A percentile compares a stretch with the other conserved stretches of the same genome.
Evolutionary conservation across 53 echinoderm and acorn worm species (phyloP).

Genomic region (Mesocentrotus franciscanus): DNA sequence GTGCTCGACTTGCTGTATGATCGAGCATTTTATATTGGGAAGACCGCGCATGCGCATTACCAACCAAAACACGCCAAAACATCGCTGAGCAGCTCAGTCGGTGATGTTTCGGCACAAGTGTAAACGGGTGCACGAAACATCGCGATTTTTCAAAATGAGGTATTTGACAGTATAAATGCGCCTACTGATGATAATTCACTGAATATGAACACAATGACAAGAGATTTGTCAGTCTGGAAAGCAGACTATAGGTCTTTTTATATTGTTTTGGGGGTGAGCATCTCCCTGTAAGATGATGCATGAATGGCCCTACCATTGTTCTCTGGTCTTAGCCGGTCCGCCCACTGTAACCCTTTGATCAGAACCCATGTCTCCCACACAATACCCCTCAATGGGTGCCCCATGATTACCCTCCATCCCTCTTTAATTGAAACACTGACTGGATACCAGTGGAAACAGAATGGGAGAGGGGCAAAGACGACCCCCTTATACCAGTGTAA

Average conservation of each 20-base stretch:
- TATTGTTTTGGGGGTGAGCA: neutral
- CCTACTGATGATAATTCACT: neutral
- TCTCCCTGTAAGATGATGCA: neutral
- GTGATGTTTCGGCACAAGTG: too few relatives aligned
- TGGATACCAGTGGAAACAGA: slow-evolving; percentile 19
- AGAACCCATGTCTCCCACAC: slow-evolving; percentile 15
- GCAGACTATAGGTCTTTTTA: too few relatives aligned
- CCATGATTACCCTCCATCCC: slow-evolving; percentile 15
- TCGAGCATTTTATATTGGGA: too few relatives aligned
- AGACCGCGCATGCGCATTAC: too few relatives aligned
- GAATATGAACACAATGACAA: neutral
- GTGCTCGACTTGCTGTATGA: too few relatives aligned
- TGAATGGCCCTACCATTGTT: slow-evolving; percentile 30
- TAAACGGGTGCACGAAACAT: too few relatives aligned
- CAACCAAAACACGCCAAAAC: too few relatives aligned
- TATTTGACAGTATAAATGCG: too few relatives aligned
- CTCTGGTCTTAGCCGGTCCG: neutral
- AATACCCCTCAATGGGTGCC: neutral
- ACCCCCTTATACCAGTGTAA: neutral
- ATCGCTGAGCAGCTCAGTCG: too few relatives aligned
- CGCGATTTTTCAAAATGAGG: too few relatives aligned
- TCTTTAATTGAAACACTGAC: slow-evolving; percentile 34
- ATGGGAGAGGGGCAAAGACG: neutral
- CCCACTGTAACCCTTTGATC: slow-evolving; percentile 26
- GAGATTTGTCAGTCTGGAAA: slow-evolving; percentile 2